Conservation (phyloP, 2,888 invertebrate genomes). For the Platycheirus rosarum region DNA sequence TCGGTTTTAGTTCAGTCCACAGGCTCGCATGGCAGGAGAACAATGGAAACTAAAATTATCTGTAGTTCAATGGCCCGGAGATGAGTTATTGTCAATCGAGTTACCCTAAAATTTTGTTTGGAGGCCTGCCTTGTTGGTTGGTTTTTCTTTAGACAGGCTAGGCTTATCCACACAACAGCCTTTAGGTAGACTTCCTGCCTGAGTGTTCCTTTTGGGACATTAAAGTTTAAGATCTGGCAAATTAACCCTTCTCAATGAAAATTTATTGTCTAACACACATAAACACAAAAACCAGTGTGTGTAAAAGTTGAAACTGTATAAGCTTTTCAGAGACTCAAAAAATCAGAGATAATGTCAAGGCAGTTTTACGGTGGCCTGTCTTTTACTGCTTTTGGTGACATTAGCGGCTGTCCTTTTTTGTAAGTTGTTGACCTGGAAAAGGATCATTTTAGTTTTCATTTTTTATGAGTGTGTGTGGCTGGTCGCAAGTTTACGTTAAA, state of each 20-base stretch:
- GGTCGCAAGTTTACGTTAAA: constrained; percentile 17
- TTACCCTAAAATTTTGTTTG: constrained; percentile 1
- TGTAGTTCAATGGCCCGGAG: constrained; percentile 64
- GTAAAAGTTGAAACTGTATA: constrained; percentile 34
- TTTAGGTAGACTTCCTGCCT: neutral
- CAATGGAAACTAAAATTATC: constrained; percentile 55
- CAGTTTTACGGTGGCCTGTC: constrained; percentile 42
- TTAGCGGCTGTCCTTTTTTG: constrained; percentile 60
- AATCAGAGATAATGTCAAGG: constrained; percentile 64
- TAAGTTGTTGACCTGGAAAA: constrained; percentile 68
- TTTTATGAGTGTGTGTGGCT: neutral
- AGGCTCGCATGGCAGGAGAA: constrained; percentile 19
- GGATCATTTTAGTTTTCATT: constrained; percentile 48
- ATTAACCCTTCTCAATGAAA: constrained; percentile 67
- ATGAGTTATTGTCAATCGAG: constrained; percentile 59
- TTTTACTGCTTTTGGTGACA: constrained; percentile 19
- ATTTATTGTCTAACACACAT: constrained; percentile 50
- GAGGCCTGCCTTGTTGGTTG: neutral
- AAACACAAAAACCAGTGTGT: neutral
- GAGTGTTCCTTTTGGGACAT: constrained; percentile 43
- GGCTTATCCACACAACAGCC: constrained; percentile 26
- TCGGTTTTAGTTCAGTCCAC: constrained; percentile 37
- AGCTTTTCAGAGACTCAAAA: constrained; percentile 43
- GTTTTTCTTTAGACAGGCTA: neutral
- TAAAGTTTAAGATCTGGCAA: constrained; percentile 67